Percentiles rank a stretch among this genome's conserved stretches.
Evolutionary conservation across 2,888 invertebrate genomes (phyloP).

Genomic region (Scrobipalpa costella): DNA sequence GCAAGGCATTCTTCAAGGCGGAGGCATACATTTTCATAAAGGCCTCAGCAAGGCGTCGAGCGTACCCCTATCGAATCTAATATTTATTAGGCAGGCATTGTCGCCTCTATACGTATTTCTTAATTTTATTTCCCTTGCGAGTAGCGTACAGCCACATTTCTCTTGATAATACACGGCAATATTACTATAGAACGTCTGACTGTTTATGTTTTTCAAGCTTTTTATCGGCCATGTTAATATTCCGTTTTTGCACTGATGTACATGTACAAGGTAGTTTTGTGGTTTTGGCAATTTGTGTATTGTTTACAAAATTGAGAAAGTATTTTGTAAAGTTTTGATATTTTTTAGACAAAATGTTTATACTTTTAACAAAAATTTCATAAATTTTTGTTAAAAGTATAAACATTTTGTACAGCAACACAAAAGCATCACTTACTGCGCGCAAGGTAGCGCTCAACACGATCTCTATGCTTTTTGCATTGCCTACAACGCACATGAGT

Average conservation of each 20-base stretch:
- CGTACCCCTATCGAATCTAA: conserved; percentile 54
- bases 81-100: conserved; percentile 53
- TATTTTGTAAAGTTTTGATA: too few relatives aligned
- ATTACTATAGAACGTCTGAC: conserved; percentile 24
- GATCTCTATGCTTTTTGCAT: too few relatives aligned
- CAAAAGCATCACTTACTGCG: too few relatives aligned
- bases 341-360: too few relatives aligned
- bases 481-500: too few relatives aligned
- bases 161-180: conserved; percentile 42
- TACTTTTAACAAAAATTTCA: too few relatives aligned
- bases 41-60: conserved; percentile 38
- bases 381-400: too few relatives aligned
- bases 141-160: conserved; percentile 37
- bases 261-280: not conserved
- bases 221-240: too few relatives aligned
- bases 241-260: conserved; percentile 13
- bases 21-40: conserved; percentile 55
- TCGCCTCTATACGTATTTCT: conserved; percentile 41
- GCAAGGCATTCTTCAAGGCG: conserved; percentile 10
- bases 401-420: too few relatives aligned
- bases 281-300: not conserved
- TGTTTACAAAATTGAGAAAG: too few relatives aligned
- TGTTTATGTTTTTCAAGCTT: too few relatives aligned
- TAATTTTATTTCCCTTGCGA: conserved; percentile 44
- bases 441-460: too few relatives aligned